phyloP scores from a whole-genome alignment of 1,140 invertebrate species.

The Apocrypta bakeri region DNA sequence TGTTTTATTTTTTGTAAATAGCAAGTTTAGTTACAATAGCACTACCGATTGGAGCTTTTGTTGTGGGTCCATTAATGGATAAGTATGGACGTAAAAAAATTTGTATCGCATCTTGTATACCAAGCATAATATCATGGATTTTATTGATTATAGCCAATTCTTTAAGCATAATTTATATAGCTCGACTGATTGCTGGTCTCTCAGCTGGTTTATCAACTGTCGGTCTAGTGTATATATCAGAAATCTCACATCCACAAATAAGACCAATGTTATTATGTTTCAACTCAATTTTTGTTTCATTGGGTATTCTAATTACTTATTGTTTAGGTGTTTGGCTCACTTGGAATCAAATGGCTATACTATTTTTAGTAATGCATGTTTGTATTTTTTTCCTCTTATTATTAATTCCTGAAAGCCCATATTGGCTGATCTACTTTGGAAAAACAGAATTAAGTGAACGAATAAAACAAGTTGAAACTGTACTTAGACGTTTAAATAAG shows the following conservation, averaged over 20 bases:
- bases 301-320: constrained; percentile 77
- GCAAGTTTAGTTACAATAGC: constrained; percentile 76
- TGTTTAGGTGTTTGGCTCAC: constrained; percentile 69
- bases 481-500: constrained; percentile 71
- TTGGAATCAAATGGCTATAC: constrained; percentile 72
- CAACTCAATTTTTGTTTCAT: constrained; percentile 76
- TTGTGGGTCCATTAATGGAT: constrained; percentile 79
- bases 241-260: constrained; percentile 75
- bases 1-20: constrained; percentile 64
- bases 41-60: constrained; percentile 74
- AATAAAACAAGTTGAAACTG: constrained; percentile 61
- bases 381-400: constrained; percentile 65
- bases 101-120: constrained; percentile 75
- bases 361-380: constrained; percentile 67
- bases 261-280: constrained; percentile 75
- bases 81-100: constrained; percentile 78
- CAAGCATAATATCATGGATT: constrained; percentile 78
- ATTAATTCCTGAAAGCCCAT: constrained; percentile 77
- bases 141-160: constrained; percentile 70
- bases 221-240: constrained; percentile 76
- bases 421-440: constrained; percentile 74
- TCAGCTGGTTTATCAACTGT: constrained; percentile 75
- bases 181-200: constrained; percentile 74
- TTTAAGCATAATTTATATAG: constrained; percentile 71
- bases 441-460: constrained; percentile 61